Conservation (phyloP, 2,888 invertebrate genomes). For the Eretmocerus hayati region DNA sequence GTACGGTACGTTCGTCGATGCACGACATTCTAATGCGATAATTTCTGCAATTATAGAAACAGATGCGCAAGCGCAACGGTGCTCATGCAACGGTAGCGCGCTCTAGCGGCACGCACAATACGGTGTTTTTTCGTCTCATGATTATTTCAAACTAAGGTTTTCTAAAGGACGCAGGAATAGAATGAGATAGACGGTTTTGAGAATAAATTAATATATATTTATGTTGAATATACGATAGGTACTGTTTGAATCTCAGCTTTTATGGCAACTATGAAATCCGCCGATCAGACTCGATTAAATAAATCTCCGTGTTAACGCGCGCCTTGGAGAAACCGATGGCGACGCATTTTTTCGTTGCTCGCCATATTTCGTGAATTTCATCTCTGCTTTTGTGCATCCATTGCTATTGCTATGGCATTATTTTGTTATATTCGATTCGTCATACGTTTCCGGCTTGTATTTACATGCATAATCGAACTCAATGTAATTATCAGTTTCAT, state of each 20-base stretch:
- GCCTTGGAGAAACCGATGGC: constrained; percentile 18
- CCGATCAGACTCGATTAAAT: constrained; percentile 22
- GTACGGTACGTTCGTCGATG: too few species aligned
- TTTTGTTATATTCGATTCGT: constrained; percentile 17
- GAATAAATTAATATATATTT: constrained; percentile 48
- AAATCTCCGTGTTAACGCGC: constrained; percentile 26
- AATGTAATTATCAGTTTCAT: constrained; percentile 9
- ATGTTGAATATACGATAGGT: constrained; percentile 45
- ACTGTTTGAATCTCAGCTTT: constrained; percentile 39
- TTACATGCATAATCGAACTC: constrained; percentile 27
- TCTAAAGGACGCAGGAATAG: not conserved
- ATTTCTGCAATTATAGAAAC: too few species aligned
- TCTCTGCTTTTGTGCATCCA: constrained; percentile 16
- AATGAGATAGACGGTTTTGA: constrained; percentile 27
- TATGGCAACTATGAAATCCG: constrained; percentile 32
- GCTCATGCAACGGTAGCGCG: too few species aligned
- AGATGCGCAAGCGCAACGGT: too few species aligned
- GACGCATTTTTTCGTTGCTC: not conserved
- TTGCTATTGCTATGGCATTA: constrained; percentile 22
- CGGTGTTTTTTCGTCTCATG: too few species aligned
- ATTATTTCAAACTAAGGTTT: too few species aligned
- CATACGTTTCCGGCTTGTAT: constrained; percentile 29
- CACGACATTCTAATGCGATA: not conserved
- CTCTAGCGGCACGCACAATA: too few species aligned
- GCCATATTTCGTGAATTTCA: constrained; percentile 22